A percentile compares a stretch with the other conserved stretches of the same genome.
Evolutionary conservation across 2,888 invertebrate genomes (phyloP).

Genomic region (Stenodera caucasica): DNA sequence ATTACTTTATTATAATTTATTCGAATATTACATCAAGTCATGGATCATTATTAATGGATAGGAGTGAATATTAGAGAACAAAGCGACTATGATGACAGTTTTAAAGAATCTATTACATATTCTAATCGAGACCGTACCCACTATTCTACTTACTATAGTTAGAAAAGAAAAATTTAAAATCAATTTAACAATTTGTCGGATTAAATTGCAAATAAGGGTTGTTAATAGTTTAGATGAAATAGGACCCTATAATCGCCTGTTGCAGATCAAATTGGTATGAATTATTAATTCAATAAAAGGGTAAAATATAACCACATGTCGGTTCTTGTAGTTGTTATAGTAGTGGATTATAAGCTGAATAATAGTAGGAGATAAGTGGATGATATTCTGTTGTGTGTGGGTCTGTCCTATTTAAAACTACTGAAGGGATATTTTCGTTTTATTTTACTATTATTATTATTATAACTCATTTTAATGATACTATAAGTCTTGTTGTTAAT

Average conservation of each 20-base stretch:
- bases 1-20: neutral
- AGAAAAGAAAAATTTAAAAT: too few species aligned
- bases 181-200: neutral
- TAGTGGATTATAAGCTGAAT: conserved; percentile 27
- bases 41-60: neutral
- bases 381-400: conserved; percentile 20
- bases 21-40: neutral
- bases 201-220: too few species aligned
- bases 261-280: conserved; percentile 6
- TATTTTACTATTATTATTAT: neutral
- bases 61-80: neutral
- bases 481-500: conserved; percentile 27
- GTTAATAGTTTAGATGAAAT: too few species aligned
- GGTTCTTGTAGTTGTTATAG: conserved; percentile 16
- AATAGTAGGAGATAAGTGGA: conserved; percentile 19
- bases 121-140: conserved; percentile 2
- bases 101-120: conserved; percentile 2
- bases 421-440: neutral
- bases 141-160: too few species aligned
- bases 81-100: conserved; percentile 4
- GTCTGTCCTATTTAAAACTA: conserved; percentile 12
- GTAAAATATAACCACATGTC: conserved; percentile 26
- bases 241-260: neutral
- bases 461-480: conserved; percentile 7
- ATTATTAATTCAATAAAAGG: conserved; percentile 29